Evolutionary conservation across 1,140 invertebrate species (phyloP), one percentile per base, ranked within the genome.

Genomic region (Drosophila ironensis): DNA sequence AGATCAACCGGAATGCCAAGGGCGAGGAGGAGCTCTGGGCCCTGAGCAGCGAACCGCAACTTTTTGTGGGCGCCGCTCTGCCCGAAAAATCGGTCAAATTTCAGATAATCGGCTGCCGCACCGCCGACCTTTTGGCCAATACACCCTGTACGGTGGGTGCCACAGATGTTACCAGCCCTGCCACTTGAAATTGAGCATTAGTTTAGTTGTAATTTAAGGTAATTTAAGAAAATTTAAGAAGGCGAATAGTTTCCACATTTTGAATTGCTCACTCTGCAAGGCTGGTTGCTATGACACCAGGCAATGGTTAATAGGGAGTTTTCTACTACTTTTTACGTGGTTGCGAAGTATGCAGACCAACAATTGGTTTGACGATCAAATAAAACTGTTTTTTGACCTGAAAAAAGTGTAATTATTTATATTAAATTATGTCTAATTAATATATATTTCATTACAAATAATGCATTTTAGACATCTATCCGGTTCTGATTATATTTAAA

Each of bases 41-140:
- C 37, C 56, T 95, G 4, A 93, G 94, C 0, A 92, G 91, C 8
- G 91, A 94, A 8, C 95, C 95, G 70, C 94, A 95, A 64, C 61
- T 88, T 1, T 88, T 88, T 44, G 87, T 88, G 8, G 87, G 87
- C 1, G 93, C 91, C 2, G 90, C 91, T 0, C 54, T 95, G 6
- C 91, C 84, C 45, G 56, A 90, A 0, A 90, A 91, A 16, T 92
- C 92, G 72, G 89, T 92, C 0, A 95, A 96, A 86, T 96, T 93
- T 70, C 92, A 95, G 70, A 94, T 96, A 38, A 90, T 89, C 25
- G 88, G 88, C 24, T 87, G 86, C 45, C 72, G 86, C 12, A 72
- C 84, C 1, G 68, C 82, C 25, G 87, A 89, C 52, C 57, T 89
- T 3, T 37, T 89, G 17, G 61, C 71, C 5, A 86, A 84, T 48